A percentile compares a stretch with the other conserved stretches of the same genome.
phyloP scores from a whole-genome alignment of 2,888 invertebrate genomes.

The Teleogryllus oceanicus region DNA sequence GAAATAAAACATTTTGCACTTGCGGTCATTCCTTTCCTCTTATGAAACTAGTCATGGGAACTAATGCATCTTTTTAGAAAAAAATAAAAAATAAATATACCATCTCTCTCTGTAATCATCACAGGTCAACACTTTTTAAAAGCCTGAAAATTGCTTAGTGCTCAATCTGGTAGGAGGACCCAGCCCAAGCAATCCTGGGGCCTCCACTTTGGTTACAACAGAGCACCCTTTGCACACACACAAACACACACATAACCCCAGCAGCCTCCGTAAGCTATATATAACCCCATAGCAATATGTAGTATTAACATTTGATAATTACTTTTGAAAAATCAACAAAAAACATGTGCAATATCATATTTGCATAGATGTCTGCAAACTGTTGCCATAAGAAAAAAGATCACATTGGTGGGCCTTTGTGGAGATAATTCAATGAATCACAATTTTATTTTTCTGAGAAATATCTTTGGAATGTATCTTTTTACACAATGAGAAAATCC shows the following conservation, averaged over 20 bases:
- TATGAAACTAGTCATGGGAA: slow-evolving; percentile 20
- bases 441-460: neutral
- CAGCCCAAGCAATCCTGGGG: neutral
- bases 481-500: neutral
- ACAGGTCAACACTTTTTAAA: slow-evolving; percentile 27
- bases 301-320: neutral
- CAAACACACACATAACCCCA: neutral
- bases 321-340: slow-evolving; percentile 5
- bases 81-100: slow-evolving; percentile 21
- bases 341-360: slow-evolving; percentile 10
- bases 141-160: slow-evolving; percentile 35
- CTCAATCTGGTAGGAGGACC: slow-evolving; percentile 25
- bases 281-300: slow-evolving; percentile 18
- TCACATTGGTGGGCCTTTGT: neutral
- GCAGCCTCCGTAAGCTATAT: slow-evolving; percentile 20
- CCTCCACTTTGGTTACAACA: slow-evolving; percentile 22
- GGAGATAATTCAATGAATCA: slow-evolving; percentile 7
- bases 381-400: neutral
- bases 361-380: neutral
- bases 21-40: neutral
- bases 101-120: slow-evolving; percentile 23
- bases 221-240: slow-evolving; percentile 1
- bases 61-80: neutral
- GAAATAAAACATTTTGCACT: slow-evolving; percentile 18
- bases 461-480: slow-evolving; percentile 22